phyloP scores from a whole-genome alignment of 2,113 vertebrate species.

The Ascaphus truei region DNA sequence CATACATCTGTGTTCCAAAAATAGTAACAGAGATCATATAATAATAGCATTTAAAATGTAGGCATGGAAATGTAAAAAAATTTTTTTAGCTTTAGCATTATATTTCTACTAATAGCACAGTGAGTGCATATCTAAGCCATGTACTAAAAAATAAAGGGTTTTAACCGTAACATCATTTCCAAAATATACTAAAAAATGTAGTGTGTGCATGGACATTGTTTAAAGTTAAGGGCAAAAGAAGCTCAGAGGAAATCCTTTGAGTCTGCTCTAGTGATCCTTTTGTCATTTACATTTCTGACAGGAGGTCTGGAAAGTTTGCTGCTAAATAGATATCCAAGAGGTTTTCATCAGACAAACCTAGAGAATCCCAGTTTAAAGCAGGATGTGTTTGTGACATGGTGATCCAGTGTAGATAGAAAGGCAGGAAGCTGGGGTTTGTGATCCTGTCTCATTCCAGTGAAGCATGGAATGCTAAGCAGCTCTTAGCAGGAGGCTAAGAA shows the following conservation, averaged over 20 bases:
- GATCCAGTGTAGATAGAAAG: slow-evolving; percentile 18
- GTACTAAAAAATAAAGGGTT: no score
- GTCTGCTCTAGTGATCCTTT: slow-evolving; percentile 13
- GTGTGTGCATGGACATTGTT: slow-evolving; percentile 7
- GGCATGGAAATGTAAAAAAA: no score
- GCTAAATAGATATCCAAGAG: slow-evolving; percentile 17
- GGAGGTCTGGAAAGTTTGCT: slow-evolving; percentile 29
- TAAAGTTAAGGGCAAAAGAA: neutral
- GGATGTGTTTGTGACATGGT: slow-evolving; percentile 25
- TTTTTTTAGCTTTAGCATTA: no score
- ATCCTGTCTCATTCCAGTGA: slow-evolving; percentile 9
- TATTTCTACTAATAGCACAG: no score
- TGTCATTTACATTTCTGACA: slow-evolving; percentile 24
- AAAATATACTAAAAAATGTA: neutral
- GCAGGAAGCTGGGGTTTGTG: slow-evolving; percentile 5
- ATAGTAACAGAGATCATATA: no score
- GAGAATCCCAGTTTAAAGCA: slow-evolving; percentile 12
- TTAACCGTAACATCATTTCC: neutral
- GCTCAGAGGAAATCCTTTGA: neutral
- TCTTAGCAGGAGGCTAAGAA: slow-evolving; percentile 5
- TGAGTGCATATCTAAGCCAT: no score
- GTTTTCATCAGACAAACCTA: slow-evolving; percentile 26
- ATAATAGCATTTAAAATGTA: no score
- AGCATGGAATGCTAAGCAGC: slow-evolving; percentile 18
- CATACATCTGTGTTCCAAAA: no score